Conservation (phyloP, 2,113 vertebrate species). For the Petromus typicus region DNA sequence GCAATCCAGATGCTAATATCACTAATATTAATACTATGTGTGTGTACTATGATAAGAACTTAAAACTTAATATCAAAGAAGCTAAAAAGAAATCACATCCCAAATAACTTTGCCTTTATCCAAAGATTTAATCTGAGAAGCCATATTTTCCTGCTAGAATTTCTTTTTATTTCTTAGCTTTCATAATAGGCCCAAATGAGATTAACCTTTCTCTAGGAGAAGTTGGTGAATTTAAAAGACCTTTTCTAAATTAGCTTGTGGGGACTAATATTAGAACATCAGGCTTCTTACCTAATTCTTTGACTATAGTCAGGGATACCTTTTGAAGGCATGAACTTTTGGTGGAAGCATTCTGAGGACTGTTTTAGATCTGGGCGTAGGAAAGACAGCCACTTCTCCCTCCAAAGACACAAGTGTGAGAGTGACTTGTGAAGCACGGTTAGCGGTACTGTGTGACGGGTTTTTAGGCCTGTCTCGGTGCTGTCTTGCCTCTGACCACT, state of each 20-base stretch:
- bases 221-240: background rate
- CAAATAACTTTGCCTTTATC: background rate
- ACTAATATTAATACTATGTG: background rate
- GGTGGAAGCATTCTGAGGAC: background rate
- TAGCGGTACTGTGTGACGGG: background rate
- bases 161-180: background rate
- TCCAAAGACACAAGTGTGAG: background rate
- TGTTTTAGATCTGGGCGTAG: background rate
- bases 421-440: background rate
- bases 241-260: background rate
- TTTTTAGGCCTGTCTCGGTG: background rate
- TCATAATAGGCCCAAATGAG: background rate
- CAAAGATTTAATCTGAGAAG: background rate
- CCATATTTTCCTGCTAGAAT: background rate
- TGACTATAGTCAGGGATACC: background rate
- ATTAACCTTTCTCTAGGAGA: background rate
- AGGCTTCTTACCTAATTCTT: background rate
- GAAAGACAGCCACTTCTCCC: background rate
- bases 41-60: background rate
- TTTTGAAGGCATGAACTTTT: background rate
- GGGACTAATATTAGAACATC: background rate
- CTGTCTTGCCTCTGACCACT: background rate
- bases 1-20: background rate
- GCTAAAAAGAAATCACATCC: background rate
- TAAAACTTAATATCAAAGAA: constrained; percentile 1